Conservation (phyloP, 2,113 vertebrate species). For the Malurus cyaneus region DNA sequence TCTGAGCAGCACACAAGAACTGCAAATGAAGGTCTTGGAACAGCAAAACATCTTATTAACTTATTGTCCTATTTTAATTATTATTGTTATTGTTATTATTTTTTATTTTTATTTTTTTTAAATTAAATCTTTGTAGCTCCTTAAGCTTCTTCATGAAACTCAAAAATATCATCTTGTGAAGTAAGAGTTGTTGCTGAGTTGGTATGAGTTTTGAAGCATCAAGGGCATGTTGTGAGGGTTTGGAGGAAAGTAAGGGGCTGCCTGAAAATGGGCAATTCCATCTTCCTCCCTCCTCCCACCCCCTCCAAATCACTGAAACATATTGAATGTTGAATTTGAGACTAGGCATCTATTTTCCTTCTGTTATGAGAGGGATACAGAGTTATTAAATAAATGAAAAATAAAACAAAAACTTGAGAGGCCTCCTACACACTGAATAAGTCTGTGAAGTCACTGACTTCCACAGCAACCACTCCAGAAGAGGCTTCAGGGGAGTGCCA, state of each 20-base stretch:
- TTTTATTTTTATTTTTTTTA: neutral
- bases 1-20: neutral
- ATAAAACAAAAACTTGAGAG: neutral
- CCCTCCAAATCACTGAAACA: neutral
- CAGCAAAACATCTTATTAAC: neutral
- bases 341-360: neutral
- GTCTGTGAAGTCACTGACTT: neutral
- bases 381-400: neutral
- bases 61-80: neutral
- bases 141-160: neutral
- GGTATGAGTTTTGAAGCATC: neutral
- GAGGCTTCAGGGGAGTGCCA: neutral
- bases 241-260: neutral
- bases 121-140: too few species aligned
- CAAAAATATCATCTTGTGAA: neutral
- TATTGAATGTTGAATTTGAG: fast-evolving
- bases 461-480: neutral
- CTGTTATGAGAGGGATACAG: neutral
- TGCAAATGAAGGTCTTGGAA: neutral
- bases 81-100: neutral
- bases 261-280: neutral
- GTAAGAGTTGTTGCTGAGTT: neutral
- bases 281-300: fast-evolving
- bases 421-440: neutral
- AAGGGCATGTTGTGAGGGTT: neutral